Conservation (phyloP, 1,140 invertebrate species). For the Lamellibrachia luymesi region DNA sequence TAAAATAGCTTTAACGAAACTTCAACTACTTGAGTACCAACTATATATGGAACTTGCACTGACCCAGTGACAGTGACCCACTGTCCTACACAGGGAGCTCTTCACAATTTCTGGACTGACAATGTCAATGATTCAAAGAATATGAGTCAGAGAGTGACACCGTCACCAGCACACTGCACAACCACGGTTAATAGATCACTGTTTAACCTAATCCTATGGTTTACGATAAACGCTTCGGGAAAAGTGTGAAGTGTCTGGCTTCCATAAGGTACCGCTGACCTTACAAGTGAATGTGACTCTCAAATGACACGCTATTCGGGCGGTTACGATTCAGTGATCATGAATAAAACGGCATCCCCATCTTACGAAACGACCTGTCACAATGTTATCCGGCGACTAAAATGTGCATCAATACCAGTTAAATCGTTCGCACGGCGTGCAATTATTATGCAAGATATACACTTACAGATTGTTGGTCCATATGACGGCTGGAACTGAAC, state of each 20-base stretch:
- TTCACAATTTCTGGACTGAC: background rate
- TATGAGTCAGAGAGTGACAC: background rate
- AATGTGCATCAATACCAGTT: background rate
- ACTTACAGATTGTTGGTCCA: background rate
- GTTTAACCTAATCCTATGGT: background rate
- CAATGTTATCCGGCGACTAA: background rate
- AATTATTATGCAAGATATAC: background rate
- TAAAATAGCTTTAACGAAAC: too few relatives aligned
- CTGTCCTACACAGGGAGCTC: background rate
- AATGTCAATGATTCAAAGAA: background rate
- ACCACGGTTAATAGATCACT: background rate
- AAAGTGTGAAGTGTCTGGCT: background rate
- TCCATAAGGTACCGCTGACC: background rate
- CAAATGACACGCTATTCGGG: background rate
- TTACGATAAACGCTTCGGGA: background rate
- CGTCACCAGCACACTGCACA: background rate
- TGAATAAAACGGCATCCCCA: background rate
- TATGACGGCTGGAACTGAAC: background rate
- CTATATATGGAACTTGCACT: background rate
- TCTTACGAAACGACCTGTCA: background rate
- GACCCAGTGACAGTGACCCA: background rate
- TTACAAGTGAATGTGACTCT: conserved; percentile 5
- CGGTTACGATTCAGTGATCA: background rate
- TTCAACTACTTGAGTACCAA: too few relatives aligned
- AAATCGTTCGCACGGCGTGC: background rate